Conservation (phyloP, 1,140 invertebrate genomes). For the Ceratina australensis region DNA sequence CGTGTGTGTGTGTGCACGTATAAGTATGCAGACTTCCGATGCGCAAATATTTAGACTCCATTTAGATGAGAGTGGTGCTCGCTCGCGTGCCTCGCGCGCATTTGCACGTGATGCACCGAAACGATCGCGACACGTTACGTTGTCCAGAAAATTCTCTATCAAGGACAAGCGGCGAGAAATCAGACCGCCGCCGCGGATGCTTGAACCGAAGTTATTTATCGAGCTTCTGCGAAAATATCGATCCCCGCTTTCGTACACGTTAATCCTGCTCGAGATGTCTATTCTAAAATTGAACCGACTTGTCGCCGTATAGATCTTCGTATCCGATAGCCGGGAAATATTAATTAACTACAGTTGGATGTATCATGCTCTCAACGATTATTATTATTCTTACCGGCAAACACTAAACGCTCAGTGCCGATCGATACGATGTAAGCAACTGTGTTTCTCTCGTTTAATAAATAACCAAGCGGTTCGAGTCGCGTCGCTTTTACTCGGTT, state of each 20-base stretch:
- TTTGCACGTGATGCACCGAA: neutral
- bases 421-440: neutral
- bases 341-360: neutral
- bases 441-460: neutral
- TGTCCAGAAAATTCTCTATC: too few relatives aligned
- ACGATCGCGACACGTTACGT: neutral
- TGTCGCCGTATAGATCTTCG: neutral
- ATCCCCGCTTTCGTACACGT: neutral
- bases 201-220: slow-evolving; percentile 30
- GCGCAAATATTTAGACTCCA: neutral
- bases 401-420: neutral
- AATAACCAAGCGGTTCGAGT: neutral
- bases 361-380: neutral
- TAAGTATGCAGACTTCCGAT: neutral
- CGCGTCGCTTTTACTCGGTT: neutral
- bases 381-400: neutral
- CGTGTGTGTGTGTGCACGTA: neutral
- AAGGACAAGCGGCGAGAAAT: neutral
- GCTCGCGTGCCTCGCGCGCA: neutral
- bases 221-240: slow-evolving; percentile 20
- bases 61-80: neutral
- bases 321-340: neutral
- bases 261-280: slow-evolving; percentile 23
- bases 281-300: slow-evolving; percentile 8
- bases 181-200: neutral